These are phyloP conservation scores for Channa argus DNA, from an alignment of 2,113 vertebrate species.

Conservation along the genomic window DNA sequence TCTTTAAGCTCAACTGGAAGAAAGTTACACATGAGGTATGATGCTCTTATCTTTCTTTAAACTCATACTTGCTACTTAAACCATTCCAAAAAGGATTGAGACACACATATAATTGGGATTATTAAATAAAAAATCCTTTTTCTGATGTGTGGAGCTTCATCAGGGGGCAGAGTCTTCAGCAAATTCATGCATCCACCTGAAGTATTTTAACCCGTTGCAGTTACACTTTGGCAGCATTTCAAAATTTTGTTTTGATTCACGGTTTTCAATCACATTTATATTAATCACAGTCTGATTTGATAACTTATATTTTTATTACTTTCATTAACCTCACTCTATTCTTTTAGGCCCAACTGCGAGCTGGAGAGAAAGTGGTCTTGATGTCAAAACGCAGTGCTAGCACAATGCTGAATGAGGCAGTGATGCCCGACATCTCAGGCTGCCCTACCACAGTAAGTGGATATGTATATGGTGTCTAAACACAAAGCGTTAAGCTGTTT, in stretches of 20 bases:
- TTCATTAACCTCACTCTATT: background rate
- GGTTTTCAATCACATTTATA: too few relatives aligned
- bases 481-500: too few relatives aligned
- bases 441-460: conserved; percentile 36
- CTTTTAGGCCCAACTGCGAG: conserved; percentile 76
- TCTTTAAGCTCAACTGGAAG: conserved; percentile 89
- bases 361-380: conserved; percentile 54
- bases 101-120: background rate
- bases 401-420: conserved; percentile 40
- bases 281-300: too few relatives aligned
- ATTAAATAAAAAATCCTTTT: background rate
- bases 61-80: too few relatives aligned
- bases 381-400: conserved; percentile 36
- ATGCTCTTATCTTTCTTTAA: background rate
- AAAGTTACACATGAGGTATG: conserved; percentile 87
- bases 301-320: background rate
- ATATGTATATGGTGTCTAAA: background rate
- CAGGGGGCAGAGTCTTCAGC: background rate
- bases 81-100: background rate
- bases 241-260: too few relatives aligned
- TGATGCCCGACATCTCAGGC: conserved; percentile 48
- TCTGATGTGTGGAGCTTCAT: background rate
- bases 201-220: background rate
- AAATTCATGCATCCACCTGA: background rate
- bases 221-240: background rate